A percentile compares a stretch with the other conserved stretches of the same genome.
These are phyloP conservation scores for Volucella inanis DNA, from an alignment of 2,888 invertebrate genomes.

Conservation along the genomic window DNA sequence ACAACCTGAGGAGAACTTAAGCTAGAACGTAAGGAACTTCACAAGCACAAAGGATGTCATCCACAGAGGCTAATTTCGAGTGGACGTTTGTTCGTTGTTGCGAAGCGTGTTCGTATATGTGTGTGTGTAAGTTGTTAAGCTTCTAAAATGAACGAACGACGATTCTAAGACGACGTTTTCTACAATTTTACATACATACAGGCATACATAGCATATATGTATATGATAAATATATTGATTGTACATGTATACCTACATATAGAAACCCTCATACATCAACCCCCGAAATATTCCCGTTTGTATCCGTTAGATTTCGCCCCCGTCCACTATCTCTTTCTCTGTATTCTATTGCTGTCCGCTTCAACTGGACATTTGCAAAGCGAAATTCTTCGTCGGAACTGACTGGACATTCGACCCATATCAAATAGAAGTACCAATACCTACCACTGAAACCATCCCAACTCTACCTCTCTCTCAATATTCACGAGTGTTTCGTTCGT, in stretches of 20 bases:
- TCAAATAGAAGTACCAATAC: slow-evolving; percentile 74
- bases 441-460: slow-evolving; percentile 59
- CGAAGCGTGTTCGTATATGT: slow-evolving; percentile 43
- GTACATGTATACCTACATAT: slow-evolving; percentile 6
- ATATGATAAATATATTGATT: neutral
- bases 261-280: slow-evolving; percentile 13
- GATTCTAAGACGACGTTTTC: slow-evolving; percentile 69
- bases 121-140: neutral
- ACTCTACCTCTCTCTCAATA: slow-evolving; percentile 28
- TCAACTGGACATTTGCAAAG: slow-evolving; percentile 74
- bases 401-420: slow-evolving; percentile 75
- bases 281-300: slow-evolving; percentile 51
- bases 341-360: slow-evolving; percentile 49
- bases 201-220: slow-evolving; percentile 13
- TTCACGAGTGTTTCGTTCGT: slow-evolving; percentile 73
- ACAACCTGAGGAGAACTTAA: slow-evolving; percentile 72
- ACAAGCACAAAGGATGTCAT: slow-evolving; percentile 74
- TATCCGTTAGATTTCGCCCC: slow-evolving; percentile 18
- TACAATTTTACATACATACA: slow-evolving; percentile 6
- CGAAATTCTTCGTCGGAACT: slow-evolving; percentile 75
- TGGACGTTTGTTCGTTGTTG: slow-evolving; percentile 68
- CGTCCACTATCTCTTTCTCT: neutral
- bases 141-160: slow-evolving; percentile 49
- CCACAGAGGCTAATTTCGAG: slow-evolving; percentile 75
- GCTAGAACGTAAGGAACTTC: slow-evolving; percentile 72